phyloP scores from a whole-genome alignment of 1,140 invertebrate genomes.

The Papilio polyxenes region DNA sequence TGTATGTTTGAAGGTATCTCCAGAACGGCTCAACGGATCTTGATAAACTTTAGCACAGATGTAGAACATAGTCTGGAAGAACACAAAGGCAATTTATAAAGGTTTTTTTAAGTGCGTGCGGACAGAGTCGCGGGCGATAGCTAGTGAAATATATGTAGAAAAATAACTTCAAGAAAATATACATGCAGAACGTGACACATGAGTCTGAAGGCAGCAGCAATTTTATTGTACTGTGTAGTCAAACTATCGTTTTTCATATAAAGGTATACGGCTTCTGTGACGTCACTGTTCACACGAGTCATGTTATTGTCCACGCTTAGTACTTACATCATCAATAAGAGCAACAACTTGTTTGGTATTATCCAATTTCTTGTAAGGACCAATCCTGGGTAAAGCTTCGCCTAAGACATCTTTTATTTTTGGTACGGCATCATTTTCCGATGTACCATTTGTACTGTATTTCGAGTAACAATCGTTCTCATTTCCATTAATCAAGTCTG shows the following conservation, averaged over 20 bases:
- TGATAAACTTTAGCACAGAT: no score
- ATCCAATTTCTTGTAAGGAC: conserved; percentile 91
- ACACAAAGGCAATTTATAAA: no score
- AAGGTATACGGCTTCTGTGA: neutral
- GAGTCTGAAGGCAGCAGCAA: neutral
- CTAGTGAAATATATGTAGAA: no score
- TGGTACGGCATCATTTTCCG: conserved; percentile 80
- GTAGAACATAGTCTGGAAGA: no score
- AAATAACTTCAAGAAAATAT: no score
- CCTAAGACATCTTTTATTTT: conserved; percentile 90
- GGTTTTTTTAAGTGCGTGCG: no score
- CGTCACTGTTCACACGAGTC: neutral
- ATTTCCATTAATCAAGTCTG: conserved; percentile 66
- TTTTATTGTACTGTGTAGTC: neutral
- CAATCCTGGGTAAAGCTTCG: conserved; percentile 88
- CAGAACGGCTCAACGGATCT: no score
- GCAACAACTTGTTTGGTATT: conserved; percentile 96
- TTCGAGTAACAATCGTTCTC: conserved; percentile 52
- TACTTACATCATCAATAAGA: conserved; percentile 96
- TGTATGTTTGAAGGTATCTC: no score
- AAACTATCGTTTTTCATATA: neutral
- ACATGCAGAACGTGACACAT: no score
- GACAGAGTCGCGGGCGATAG: no score
- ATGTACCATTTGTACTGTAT: conserved; percentile 46
- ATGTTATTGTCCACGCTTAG: neutral